Conservation (phyloP, 2,113 vertebrate species). For the Dinomys branickii region DNA sequence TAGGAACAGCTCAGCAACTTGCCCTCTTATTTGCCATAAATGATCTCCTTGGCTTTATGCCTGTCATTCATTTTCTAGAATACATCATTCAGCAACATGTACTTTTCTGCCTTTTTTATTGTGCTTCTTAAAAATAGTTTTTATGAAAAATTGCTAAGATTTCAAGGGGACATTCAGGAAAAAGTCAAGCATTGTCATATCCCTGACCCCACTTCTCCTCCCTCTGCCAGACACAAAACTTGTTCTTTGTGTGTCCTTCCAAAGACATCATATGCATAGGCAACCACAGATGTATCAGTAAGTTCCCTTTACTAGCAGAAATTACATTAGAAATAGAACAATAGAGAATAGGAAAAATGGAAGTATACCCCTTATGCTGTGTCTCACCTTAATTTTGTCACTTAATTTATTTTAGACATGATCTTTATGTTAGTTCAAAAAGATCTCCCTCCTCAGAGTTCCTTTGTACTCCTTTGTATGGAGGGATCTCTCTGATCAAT, state of each 20-base stretch:
- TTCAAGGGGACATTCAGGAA: constrained; percentile 10
- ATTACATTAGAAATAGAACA: constrained; percentile 41
- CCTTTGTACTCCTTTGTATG: background rate
- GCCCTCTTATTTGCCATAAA: background rate
- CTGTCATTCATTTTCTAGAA: background rate
- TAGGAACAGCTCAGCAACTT: background rate
- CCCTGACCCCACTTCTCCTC: background rate
- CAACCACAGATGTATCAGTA: background rate
- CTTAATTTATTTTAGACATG: background rate
- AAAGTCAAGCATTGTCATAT: background rate
- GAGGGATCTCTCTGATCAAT: background rate
- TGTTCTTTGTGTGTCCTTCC: constrained; percentile 33
- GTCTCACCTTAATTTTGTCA: constrained; percentile 27
- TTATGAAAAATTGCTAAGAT: constrained; percentile 4
- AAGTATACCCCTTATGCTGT: background rate
- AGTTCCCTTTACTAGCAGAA: background rate
- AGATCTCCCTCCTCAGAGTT: constrained; percentile 18
- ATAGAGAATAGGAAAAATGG: background rate
- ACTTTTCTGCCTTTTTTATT: background rate
- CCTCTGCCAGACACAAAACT: background rate
- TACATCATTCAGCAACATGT: background rate
- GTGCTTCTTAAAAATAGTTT: constrained; percentile 12
- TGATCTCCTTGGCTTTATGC: background rate
- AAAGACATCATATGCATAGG: background rate
- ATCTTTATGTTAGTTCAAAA: constrained; percentile 42